These are phyloP conservation scores for Chydorus sphaericus DNA, from an alignment of 2,888 invertebrate genomes.

Conservation along the genomic window DNA sequence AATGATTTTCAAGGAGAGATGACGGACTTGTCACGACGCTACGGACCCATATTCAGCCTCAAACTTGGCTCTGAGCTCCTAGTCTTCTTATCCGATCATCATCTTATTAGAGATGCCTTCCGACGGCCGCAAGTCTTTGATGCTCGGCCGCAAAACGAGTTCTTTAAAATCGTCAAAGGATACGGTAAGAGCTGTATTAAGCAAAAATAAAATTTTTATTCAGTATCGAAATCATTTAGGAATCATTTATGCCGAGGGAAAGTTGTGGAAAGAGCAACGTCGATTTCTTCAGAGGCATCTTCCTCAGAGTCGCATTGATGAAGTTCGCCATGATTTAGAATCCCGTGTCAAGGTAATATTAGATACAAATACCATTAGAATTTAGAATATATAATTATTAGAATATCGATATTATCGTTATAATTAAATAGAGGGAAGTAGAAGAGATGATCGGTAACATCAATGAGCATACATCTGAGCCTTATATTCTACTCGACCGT, in stretches of 20 bases:
- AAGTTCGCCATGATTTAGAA: conserved; percentile 67
- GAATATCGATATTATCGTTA: too few relatives aligned
- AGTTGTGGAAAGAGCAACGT: conserved; percentile 78
- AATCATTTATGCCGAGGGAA: conserved; percentile 74
- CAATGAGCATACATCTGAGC: conserved; percentile 43
- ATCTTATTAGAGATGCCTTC: conserved; percentile 70
- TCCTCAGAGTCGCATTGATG: conserved; percentile 62
- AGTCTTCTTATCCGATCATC: conserved; percentile 73
- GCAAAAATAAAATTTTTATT: too few relatives aligned
- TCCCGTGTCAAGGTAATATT: conserved; percentile 61
- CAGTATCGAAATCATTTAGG: conserved; percentile 67
- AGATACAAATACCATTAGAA: too few relatives aligned
- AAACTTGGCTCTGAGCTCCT: conserved; percentile 66
- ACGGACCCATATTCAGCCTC: conserved; percentile 68
- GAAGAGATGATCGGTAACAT: conserved; percentile 52
- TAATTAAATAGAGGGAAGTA: conserved; percentile 51
- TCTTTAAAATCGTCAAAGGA: conserved; percentile 71
- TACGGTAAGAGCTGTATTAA: conserved; percentile 52
- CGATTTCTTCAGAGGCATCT: conserved; percentile 73
- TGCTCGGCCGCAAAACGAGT: conserved; percentile 70
- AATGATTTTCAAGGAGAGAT: conserved; percentile 58
- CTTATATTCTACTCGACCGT: conserved; percentile 58
- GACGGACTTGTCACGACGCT: conserved; percentile 56
- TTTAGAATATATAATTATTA: neutral
- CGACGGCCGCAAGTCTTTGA: conserved; percentile 75